These are phyloP conservation scores for Yponomeuta cagnagella DNA, from an alignment of 2,888 invertebrate genomes.

Conservation along the genomic window DNA sequence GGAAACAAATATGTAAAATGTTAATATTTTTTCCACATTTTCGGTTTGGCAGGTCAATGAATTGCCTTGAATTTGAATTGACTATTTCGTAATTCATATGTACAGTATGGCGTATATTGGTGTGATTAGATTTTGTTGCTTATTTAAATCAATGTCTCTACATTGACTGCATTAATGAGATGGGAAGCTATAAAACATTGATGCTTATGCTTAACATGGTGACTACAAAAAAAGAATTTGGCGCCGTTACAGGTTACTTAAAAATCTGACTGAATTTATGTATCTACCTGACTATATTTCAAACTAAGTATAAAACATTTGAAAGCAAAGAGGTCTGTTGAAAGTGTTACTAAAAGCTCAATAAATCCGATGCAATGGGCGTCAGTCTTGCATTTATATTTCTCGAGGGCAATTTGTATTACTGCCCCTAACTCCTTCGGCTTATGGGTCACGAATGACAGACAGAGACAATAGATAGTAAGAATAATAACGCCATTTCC, in stretches of 20 bases:
- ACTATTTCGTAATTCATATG: conserved; percentile 42
- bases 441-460: conserved; percentile 1
- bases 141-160: conserved; percentile 26
- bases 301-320: no score
- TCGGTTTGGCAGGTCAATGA: conserved; percentile 33
- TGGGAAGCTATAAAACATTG: conserved; percentile 22
- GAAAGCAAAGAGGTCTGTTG: no score
- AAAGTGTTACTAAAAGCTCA: no score
- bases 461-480: conserved; percentile 13
- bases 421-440: neutral
- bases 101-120: conserved; percentile 19
- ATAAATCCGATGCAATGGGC: no score
- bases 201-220: no score
- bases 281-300: no score
- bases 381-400: conserved; percentile 20
- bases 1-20: neutral
- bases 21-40: neutral
- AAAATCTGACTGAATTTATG: no score
- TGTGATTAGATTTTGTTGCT: conserved; percentile 39
- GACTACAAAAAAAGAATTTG: no score
- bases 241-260: no score
- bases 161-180: conserved; percentile 33
- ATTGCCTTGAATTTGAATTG: conserved; percentile 49
- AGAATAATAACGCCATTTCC: conserved; percentile 11
- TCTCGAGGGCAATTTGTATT: neutral